Evolutionary conservation across 2,113 vertebrate genomes (phyloP).

Genomic region (Carassius gibelio): DNA sequence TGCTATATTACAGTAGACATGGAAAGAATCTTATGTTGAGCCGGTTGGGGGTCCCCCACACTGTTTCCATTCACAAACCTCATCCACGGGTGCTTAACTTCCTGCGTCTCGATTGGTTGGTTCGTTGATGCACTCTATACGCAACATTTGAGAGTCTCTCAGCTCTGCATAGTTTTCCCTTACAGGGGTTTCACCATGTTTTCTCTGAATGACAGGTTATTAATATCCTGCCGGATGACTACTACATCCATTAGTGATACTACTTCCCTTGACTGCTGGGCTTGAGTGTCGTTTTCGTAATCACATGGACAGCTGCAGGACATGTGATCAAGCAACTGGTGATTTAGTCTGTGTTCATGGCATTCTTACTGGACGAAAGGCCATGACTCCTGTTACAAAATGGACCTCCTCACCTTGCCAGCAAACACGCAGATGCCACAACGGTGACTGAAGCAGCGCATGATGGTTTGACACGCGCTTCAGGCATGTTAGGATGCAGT

Average conservation of each 20-base stretch:
- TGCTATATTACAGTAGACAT: constrained; percentile 50
- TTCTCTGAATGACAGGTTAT: constrained; percentile 60
- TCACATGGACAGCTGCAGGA: constrained; percentile 47
- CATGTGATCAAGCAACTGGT: constrained; percentile 56
- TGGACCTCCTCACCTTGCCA: background rate
- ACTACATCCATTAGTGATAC: constrained; percentile 30
- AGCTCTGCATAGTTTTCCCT: constrained; percentile 51
- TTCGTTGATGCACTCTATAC: background rate
- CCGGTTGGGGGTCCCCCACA: background rate
- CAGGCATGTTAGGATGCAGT: background rate
- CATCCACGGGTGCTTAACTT: constrained; percentile 35
- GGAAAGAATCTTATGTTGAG: constrained; percentile 59
- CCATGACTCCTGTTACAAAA: constrained; percentile 40
- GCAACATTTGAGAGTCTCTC: constrained; percentile 38
- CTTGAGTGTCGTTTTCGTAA: constrained; percentile 30
- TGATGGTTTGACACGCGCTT: constrained; percentile 17
- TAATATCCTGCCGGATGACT: constrained; percentile 31
- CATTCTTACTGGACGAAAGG: constrained; percentile 19
- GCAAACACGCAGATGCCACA: background rate
- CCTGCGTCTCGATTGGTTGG: constrained; percentile 29
- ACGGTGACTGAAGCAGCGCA: background rate
- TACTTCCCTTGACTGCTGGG: constrained; percentile 23
- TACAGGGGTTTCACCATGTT: constrained; percentile 48
- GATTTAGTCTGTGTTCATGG: constrained; percentile 48
- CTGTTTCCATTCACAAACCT: constrained; percentile 57